Base-by-base conservation (phyloP, 2,113 vertebrate genomes). In the Arenaria interpres region DNA sequence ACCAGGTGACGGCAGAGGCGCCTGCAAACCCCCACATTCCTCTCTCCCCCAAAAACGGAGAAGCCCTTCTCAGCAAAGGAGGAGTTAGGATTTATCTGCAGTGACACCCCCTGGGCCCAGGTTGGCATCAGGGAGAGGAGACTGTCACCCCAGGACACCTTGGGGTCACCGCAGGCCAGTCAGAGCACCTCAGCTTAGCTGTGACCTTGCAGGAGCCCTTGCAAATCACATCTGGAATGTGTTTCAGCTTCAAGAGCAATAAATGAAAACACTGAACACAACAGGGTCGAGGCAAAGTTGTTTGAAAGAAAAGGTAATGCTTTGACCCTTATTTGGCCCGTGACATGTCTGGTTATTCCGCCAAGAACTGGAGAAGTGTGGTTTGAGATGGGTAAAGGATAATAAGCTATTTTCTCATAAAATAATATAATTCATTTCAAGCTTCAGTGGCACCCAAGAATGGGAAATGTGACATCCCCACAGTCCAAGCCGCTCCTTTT, bases 171-270 rank as follows among this genome's bases (percentile, higher is more conserved):
- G 18, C 35, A 91, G 97, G 96, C 91, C 97, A 96, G 50, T 73
- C 93, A 90, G 79, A 96, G 95, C 95, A 93, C 96, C 97, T 97
- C 82, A 11, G 74, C 86, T 97, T 96, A 97, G 96, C 96, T 94
- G 72, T 96, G 97, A 97, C 97, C 97, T 97, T 96, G 95, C 12
- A 0, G 93, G 54, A 96, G 97, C 75, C 95, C 95, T 96, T 85
- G 85, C 94, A 91, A 95, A 93, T 88, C 93, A 98, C 98, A 98
- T 98, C 98, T 98, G 98, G 97, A 98, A 98, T 48, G 73, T 77
- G 97, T 98, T 98, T 97, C 88, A 37, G 95, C 94, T 98, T 97
- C 97, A 90, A 90, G 96, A 96, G 97, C 93, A 95, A 97, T 97
- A 97, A 97, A 97, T 71, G 97, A 93, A 96, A 97, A 97, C 93